phyloP scores from a whole-genome alignment of 1,140 invertebrate genomes.

The Andricus grossulariae region DNA sequence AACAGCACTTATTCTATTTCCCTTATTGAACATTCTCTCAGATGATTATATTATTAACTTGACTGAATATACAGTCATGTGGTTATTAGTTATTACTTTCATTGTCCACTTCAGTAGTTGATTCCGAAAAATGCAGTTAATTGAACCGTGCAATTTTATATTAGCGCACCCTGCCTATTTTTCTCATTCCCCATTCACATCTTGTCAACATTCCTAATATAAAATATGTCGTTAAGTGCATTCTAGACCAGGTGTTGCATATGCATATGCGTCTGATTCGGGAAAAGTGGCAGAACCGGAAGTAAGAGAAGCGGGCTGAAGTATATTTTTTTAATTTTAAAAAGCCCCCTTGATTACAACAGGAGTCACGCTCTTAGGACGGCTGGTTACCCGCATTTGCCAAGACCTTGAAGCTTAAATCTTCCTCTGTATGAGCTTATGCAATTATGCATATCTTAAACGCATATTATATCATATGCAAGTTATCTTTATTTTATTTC shows the following conservation, averaged over 20 bases:
- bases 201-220: slow-evolving; percentile 18
- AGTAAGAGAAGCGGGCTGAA: slow-evolving; percentile 30
- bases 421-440: neutral
- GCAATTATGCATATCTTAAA: too few species aligned
- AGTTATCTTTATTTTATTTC: too few species aligned
- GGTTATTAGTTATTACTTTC: too few species aligned
- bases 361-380: slow-evolving; percentile 12
- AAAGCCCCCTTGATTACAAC: slow-evolving; percentile 22
- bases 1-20: too few species aligned
- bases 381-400: slow-evolving; percentile 30
- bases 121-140: too few species aligned
- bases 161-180: too few species aligned
- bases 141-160: too few species aligned
- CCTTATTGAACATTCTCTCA: too few species aligned
- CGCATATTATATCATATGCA: too few species aligned
- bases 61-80: too few species aligned
- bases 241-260: slow-evolving; percentile 12
- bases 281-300: slow-evolving; percentile 21
- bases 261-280: slow-evolving; percentile 28
- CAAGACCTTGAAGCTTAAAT: slow-evolving; percentile 7
- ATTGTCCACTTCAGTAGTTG: too few species aligned
- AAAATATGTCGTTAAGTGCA: slow-evolving; percentile 28
- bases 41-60: too few species aligned
- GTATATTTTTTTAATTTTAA: slow-evolving; percentile 4
- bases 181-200: neutral